phyloP scores from a whole-genome alignment of 2,797 vertebrate genomes.

The Melanogrammus aeglefinus region DNA sequence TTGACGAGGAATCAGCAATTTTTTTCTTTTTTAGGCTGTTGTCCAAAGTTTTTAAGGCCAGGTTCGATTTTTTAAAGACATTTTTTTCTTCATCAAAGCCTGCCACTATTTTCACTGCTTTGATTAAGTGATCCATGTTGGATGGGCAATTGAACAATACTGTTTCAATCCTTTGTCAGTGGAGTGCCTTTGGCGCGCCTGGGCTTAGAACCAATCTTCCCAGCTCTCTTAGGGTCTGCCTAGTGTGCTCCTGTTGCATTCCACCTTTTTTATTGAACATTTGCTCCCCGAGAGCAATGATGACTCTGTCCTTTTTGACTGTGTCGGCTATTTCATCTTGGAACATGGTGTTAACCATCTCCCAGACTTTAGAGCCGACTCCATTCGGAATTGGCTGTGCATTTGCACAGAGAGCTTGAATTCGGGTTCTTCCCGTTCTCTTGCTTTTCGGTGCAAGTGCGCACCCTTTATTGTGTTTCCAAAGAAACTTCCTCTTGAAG shows the following conservation, averaged over 20 bases:
- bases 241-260: too few species aligned
- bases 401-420: not conserved
- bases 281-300: too few species aligned
- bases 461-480: too few species aligned
- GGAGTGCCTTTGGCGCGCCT: not conserved
- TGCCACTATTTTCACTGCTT: slow-evolving; percentile 2
- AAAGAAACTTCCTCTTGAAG: too few species aligned
- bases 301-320: slow-evolving; percentile 3
- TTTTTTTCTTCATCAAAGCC: slow-evolving; percentile 20
- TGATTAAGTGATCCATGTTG: slow-evolving; percentile 8
- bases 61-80: slow-evolving; percentile 13
- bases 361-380: not conserved
- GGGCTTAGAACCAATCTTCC: not conserved
- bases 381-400: not conserved
- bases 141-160: slow-evolving; percentile 9
- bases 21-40: slow-evolving; percentile 14
- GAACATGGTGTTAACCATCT: not conserved
- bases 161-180: slow-evolving; percentile 12
- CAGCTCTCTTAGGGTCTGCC: too few species aligned
- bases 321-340: not conserved
- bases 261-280: too few species aligned
- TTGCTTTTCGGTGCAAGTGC: too few species aligned
- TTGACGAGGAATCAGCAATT: slow-evolving; percentile 1
- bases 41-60: slow-evolving; percentile 21
- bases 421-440: not conserved